These are phyloP conservation scores for Drosophila subsilvestris DNA, from an alignment of 2,888 invertebrate genomes.

Conservation along the genomic window DNA sequence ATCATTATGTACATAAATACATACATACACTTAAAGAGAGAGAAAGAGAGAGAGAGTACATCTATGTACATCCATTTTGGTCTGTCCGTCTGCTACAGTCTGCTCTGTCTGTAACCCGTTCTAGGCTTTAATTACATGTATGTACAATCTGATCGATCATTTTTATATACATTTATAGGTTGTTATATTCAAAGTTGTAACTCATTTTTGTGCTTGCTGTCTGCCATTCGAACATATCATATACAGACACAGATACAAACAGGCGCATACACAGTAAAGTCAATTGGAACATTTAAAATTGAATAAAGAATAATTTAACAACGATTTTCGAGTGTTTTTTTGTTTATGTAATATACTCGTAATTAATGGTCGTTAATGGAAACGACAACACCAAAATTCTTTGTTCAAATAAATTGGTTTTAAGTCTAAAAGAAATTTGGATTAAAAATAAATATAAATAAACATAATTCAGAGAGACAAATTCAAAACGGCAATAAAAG, in stretches of 20 bases:
- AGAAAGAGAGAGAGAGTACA: slow-evolving; percentile 32
- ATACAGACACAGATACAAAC: slow-evolving; percentile 4
- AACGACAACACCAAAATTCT: too few species aligned
- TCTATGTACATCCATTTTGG: background rate
- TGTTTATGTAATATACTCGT: too few species aligned
- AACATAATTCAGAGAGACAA: too few species aligned
- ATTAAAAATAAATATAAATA: too few species aligned
- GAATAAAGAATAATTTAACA: slow-evolving; percentile 52
- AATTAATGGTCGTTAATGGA: too few species aligned
- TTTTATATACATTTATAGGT: slow-evolving; percentile 79
- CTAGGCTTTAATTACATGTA: slow-evolving; percentile 46
- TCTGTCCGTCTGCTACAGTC: slow-evolving; percentile 20
- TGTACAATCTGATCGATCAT: slow-evolving; percentile 46
- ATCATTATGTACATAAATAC: slow-evolving; percentile 55
- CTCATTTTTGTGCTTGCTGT: slow-evolving; percentile 58
- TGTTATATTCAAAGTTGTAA: slow-evolving; percentile 69
- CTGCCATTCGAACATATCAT: slow-evolving; percentile 21
- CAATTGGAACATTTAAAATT: slow-evolving; percentile 41
- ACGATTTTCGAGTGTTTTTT: slow-evolving; percentile 1
- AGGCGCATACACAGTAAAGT: slow-evolving; percentile 22
- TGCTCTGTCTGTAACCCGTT: slow-evolving; percentile 2
- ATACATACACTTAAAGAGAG: slow-evolving; percentile 36
- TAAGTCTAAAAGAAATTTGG: too few species aligned
- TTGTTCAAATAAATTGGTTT: too few species aligned
- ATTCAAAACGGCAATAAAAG: too few species aligned